Evolutionary conservation across 1,140 invertebrate species (phyloP), one percentile per base, ranked within the genome.

Genomic region (Anastrepha obliqua): DNA sequence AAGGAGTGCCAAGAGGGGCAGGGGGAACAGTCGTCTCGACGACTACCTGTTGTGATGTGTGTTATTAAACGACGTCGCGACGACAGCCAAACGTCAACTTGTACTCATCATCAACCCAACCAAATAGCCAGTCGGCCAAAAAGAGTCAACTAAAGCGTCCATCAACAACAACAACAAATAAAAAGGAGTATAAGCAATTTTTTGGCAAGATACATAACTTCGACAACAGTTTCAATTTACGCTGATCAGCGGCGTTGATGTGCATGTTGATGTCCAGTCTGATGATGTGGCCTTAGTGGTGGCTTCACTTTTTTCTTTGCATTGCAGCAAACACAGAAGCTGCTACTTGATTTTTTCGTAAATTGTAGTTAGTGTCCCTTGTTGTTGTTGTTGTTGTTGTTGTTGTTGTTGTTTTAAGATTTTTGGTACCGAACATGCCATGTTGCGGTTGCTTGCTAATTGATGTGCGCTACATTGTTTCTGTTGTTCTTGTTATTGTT

Each of bases 71-170:
- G 85, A 86, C 59, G 85, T 86, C 74, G 59, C 85, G 85, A 86
- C 85, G 85, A 86, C 85, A 86, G 59, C 85, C 85, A 62, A 86
- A 86, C 85, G 85, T 86, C 85, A 81, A 81, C 74, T 81, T 81
- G 74, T 51, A 81, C 39, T 81, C 74, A 81, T 81, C 74, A 81
- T 81, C 29, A 29, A 29, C 29, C 29, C 29, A 29, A 1, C 29
- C 29, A 29, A 29, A 29, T 29, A 29, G 74, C 47, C 74, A 81
- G 20, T 81, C 51, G 15, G 17, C 85, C 85, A 42, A 86, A 86
- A 60, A 60, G 85, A 60, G 55, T 86, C 85, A 86, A 81, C 74
- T 42, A 81, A 81, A 58, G n/a, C 74, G 17, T 47, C 55, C 74
- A 81, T 6, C 74, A 81, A 81, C 74, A 55, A 47, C n/a, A 29